Base-by-base conservation (phyloP, 2,888 invertebrate genomes). In the Diplazon laetatorius region DNA sequence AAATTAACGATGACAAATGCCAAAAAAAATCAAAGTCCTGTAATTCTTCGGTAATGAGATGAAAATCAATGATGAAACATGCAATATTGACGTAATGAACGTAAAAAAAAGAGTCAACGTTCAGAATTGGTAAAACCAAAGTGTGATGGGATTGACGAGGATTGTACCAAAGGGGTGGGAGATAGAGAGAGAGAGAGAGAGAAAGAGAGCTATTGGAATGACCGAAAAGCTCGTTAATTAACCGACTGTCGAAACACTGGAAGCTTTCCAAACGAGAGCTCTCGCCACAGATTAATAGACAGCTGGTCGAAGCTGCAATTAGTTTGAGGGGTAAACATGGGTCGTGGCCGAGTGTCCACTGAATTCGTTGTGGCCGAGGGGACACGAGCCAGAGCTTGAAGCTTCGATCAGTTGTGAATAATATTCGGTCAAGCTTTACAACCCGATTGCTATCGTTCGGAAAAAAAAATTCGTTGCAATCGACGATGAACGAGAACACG, bases 271-370 rank as follows among this genome's bases (percentile, higher is more conserved):
- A 80, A 71, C 71, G 78, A 78, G 74, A 71, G 70, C 78, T 78
- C 78, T 78, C 78, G 57, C 80, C 80, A 55, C 71, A 74, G 82
- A 84, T 82, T 84, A 84, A 84, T 84, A 76, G 81, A 72, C 72
- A 66, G 66, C 48, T 63, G 66, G 74, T 46, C 66, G 59, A 37
- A n/a, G 20, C 39, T 46, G 78, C 78, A 71, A 78, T 78, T 78
- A 78, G 78, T 75, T 71, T 75, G 75, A 71, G 66, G 71, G 78
- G 52, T 74, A 46, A 74, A 71, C 68, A 72, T 18, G 57, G 62
- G 55, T 62, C 50, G 39, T 39, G 71, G 30, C 39, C 60, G 70
- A 74, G 71, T 55, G 44, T 62, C 25, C 39, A 65, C 48, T 46
- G 66, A 75, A 70, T 66, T 65, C 37, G 46, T 52, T 52, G 66